phyloP scores from a whole-genome alignment of 2,113 vertebrate species.

The Aleadryas rufinucha region DNA sequence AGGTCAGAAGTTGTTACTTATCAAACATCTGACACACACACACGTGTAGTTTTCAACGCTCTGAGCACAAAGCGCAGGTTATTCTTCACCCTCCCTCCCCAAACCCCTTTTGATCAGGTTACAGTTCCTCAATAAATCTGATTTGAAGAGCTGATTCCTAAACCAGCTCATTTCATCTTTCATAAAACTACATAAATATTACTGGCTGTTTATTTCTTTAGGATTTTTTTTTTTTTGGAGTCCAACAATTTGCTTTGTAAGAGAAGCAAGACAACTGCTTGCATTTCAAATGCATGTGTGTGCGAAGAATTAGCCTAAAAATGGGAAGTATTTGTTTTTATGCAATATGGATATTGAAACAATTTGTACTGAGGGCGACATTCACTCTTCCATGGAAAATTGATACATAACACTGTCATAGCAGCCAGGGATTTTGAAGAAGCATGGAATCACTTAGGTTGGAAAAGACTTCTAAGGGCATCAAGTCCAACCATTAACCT shows the following conservation, averaged over 20 bases:
- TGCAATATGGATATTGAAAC: background rate
- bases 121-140: background rate
- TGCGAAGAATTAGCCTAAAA: background rate
- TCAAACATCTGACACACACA: background rate
- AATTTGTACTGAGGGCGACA: background rate
- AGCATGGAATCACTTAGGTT: background rate
- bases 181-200: background rate
- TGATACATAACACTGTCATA: background rate
- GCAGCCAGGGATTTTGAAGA: background rate
- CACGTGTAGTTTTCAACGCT: background rate
- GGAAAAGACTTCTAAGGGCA: background rate
- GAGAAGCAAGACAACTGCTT: background rate
- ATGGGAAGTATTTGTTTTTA: background rate
- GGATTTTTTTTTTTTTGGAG: background rate
- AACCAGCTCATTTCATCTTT: background rate
- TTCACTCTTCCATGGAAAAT: background rate
- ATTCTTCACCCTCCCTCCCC: background rate
- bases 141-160: background rate
- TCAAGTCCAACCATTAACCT: background rate
- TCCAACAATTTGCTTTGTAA: background rate
- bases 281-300: background rate
- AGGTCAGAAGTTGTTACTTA: background rate
- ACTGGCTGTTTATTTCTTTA: background rate
- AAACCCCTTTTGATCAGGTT: background rate
- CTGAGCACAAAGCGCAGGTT: background rate